Percentiles rank a stretch among this genome's conserved stretches.
Evolutionary conservation across 2,888 invertebrate genomes (phyloP).

Genomic region (Glomeris marginata): DNA sequence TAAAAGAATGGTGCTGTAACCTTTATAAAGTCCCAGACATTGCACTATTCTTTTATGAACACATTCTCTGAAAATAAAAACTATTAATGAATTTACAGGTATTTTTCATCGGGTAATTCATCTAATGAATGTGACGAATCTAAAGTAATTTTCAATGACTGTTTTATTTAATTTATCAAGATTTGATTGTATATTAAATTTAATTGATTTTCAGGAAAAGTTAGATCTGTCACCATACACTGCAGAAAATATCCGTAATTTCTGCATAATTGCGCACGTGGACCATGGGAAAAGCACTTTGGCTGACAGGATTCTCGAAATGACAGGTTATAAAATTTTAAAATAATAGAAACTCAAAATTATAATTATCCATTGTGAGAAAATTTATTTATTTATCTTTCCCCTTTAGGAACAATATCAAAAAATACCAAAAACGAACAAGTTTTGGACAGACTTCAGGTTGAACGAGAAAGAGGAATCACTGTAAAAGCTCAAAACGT

Average conservation of each 20-base stretch:
- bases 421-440: conserved; percentile 27
- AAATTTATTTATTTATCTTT: conserved; percentile 8
- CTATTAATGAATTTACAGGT: too few relatives aligned
- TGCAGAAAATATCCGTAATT: conserved; percentile 33
- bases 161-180: too few relatives aligned
- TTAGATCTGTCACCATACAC: conserved; percentile 25
- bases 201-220: conserved; percentile 20
- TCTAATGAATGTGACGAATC: too few relatives aligned
- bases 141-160: too few relatives aligned
- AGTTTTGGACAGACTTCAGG: conserved; percentile 43
- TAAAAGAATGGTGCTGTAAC: too few relatives aligned
- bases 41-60: too few relatives aligned
- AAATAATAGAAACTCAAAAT: background rate
- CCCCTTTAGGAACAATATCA: conserved; percentile 31
- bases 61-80: too few relatives aligned
- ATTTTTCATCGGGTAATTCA: too few relatives aligned
- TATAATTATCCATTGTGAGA: background rate
- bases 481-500: conserved; percentile 97
- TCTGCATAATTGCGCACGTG: conserved; percentile 94
- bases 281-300: conserved; percentile 98
- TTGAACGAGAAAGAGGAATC: conserved; percentile 91
- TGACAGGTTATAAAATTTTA: conserved; percentile 45
- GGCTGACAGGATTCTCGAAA: conserved; percentile 85
- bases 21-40: too few relatives aligned
- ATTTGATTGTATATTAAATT: too few relatives aligned